These are phyloP conservation scores for Plecturocebus donacophilus DNA, from an alignment of 2,113 vertebrate genomes.

Conservation along the genomic window DNA sequence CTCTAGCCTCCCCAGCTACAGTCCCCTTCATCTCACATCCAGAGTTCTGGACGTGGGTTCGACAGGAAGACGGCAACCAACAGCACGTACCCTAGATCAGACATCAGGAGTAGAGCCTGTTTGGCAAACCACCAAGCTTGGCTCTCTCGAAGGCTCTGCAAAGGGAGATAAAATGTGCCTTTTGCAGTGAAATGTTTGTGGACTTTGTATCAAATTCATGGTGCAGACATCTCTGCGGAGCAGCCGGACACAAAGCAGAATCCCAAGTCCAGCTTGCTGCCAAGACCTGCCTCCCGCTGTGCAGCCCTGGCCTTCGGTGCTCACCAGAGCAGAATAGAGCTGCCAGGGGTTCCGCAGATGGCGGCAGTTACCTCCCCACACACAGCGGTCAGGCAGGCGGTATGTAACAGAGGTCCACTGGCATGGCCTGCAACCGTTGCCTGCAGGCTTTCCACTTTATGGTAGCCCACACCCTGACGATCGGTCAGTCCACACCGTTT, in stretches of 20 bases:
- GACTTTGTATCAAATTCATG: conserved; percentile 74
- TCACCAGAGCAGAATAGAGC: background rate
- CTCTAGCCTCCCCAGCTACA: no score
- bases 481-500: rapidly evolving
- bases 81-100: background rate
- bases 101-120: background rate
- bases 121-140: conserved; percentile 43
- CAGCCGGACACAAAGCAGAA: conserved; percentile 74
- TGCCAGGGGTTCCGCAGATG: background rate
- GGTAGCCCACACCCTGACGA: no score
- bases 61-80: background rate
- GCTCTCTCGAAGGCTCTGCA: conserved; percentile 49
- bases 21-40: background rate
- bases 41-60: background rate
- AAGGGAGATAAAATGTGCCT: conserved; percentile 64
- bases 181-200: background rate
- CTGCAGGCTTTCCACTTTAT: background rate
- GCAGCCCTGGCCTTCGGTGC: background rate
- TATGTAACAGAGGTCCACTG: background rate
- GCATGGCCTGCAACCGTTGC: background rate
- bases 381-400: background rate
- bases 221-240: conserved; percentile 54
- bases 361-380: no score
- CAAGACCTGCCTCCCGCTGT: conserved; percentile 32
- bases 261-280: background rate